Percentiles rank a stretch among this genome's conserved stretches.
These are phyloP conservation scores for Oxygymnocypris stewartii DNA, from an alignment of 2,113 vertebrate genomes.

Conservation along the genomic window DNA sequence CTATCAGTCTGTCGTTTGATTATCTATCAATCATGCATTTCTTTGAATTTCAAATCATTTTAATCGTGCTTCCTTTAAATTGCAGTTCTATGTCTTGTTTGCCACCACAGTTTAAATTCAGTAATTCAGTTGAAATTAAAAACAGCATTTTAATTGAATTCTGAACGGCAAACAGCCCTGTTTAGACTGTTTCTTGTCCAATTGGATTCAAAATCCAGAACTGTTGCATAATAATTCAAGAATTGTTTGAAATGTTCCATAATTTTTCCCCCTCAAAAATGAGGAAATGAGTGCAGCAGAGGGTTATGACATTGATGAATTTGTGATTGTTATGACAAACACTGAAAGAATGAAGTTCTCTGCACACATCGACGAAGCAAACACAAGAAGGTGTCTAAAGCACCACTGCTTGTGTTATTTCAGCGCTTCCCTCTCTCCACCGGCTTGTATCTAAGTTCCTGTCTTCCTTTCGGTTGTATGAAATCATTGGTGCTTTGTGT, in stretches of 20 bases:
- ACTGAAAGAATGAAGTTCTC: not conserved
- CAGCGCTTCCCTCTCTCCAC: not conserved
- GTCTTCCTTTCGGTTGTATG: not conserved
- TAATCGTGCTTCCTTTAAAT: not conserved
- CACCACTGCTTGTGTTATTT: not conserved
- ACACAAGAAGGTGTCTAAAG: not conserved
- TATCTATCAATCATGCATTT: no score
- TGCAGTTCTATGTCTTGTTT: not conserved
- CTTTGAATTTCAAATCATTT: not conserved
- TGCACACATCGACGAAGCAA: not conserved
- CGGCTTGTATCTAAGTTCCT: not conserved
- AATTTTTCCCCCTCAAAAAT: not conserved
- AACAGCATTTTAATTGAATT: not conserved
- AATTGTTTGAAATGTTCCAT: not conserved
- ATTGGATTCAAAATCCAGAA: not conserved
- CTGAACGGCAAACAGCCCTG: not conserved
- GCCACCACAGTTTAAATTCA: not conserved
- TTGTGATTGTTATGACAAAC: not conserved
- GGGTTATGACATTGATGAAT: not conserved
- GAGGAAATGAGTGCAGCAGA: not conserved
- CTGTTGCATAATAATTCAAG: not conserved
- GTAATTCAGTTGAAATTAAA: not conserved
- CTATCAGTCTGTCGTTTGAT: no score
- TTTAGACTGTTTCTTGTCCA: not conserved
- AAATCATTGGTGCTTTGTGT: constrained; percentile 13